Base-by-base conservation (phyloP, 2,113 vertebrate genomes). In the Aptenodytes forsteri region DNA sequence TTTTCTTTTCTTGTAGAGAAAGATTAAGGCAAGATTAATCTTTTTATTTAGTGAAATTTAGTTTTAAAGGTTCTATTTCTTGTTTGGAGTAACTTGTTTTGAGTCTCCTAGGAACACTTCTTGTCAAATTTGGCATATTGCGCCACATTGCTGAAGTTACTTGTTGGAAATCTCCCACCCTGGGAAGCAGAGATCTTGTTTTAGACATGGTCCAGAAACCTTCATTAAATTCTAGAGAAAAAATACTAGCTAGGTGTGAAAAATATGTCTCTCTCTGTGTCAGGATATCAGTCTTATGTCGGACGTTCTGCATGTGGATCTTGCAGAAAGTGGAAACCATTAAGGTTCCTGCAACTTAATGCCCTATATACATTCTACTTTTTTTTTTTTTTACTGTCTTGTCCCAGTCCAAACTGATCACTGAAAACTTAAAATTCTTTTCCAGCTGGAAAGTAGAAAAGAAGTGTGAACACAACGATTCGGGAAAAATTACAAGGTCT, bases 401-500 rank as follows among this genome's bases (percentile, higher is more conserved):
- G 16, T 56, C 27, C 30, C 16, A 16, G 40, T 87, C 50, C 32
- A 62, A n/a, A 66, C 11, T 25, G 44, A 66, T 55, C 26, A 40
- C 40, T 77, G 80, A 65, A 85, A 73, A 81, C 6, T 40, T 55
- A 2, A 1, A 20, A 1, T 81, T 15, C 10, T 81, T 89, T 91
- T 62, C 52, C 16, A 91, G n/a, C 6, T 58, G 30, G 29, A 55
- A 91, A 34, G 25, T n/a, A 67, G 25, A 71, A 65, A 38, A 69
- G 10, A 75, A 65, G 16, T 14, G 4, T 66, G 72, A 91, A 50
- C 7, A 7, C 5, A 10, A 2, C 0, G 1, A 13, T 72, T 22
- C 27, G 59, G 52, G 64, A 58, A 49, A 58, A 89, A 58, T 18
- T 15, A 38, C 7, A 30, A 20, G 34, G 29, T 70, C 16, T 8